Evolutionary conservation across 2,113 vertebrate species (phyloP), one percentile per base, ranked within the genome.

Genomic region (Xiphorhynchus elegans): DNA sequence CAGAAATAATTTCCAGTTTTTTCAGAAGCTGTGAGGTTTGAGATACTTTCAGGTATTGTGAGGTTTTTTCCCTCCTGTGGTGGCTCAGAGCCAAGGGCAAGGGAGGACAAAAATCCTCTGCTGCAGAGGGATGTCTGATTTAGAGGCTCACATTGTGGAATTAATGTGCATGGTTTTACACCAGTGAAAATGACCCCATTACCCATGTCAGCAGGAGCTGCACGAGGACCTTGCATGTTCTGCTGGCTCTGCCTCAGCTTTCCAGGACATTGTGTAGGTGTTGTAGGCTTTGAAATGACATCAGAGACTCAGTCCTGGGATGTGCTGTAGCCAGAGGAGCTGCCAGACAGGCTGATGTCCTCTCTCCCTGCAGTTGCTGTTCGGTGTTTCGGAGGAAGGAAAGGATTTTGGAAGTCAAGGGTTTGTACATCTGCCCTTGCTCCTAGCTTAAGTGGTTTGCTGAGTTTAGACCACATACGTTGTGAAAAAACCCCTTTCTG

Each of bases 181-280:
- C 47, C 16, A 7, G 26, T 78, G 62, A 84, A 69, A 87, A 53
- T 59, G 9, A 74, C 55, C 39, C 84, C 19, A 1, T 49, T 84
- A 52, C 55, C 37, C 15, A 2, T 33, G 63, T 82, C 70, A 76
- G 78, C 7, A 7, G 49, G n/a, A 83, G 75, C 53, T 59, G 79
- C 64, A 24, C 0, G 1, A 72, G 39, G 83, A 72, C 39, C 49
- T 69, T 67, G 40, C 0, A 0, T 78, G 39, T 74, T 53, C 79
- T 93, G 66, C 74, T 93, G 53, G 13, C 58, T 80, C 49, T 95
- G 84, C 49, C 35, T 63, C 44, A 3, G 3, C 56, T 91, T 94
- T 58, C 70, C 24, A 10, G 64, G 69, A 46, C 42, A 28, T 70
- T 73, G 55, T 84, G 33, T 87, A 50, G 39, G 50, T 28, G 42